phyloP scores from a whole-genome alignment of 2,888 invertebrate species.

The Parnassius apollo region DNA sequence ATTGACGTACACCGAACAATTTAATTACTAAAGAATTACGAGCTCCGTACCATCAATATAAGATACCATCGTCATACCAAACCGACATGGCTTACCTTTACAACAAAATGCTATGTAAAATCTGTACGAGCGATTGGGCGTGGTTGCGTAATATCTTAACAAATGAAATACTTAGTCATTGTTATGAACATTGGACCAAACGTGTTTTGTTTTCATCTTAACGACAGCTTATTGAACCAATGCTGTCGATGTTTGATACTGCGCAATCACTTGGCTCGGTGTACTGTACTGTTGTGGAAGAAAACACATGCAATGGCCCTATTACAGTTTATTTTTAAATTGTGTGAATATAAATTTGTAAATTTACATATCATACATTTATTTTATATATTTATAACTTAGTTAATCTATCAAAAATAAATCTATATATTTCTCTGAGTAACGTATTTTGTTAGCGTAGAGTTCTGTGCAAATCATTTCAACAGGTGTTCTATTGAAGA shows the following conservation, averaged over 20 bases:
- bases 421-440: no score
- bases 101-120: conserved; percentile 43
- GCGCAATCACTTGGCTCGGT: conserved; percentile 46
- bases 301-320: background rate
- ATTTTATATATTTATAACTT: background rate
- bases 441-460: no score
- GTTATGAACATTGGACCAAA: conserved; percentile 30
- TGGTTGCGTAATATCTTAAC: conserved; percentile 37
- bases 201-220: conserved; percentile 41
- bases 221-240: conserved; percentile 30
- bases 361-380: background rate
- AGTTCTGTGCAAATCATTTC: no score
- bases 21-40: conserved; percentile 74
- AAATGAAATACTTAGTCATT: conserved; percentile 36
- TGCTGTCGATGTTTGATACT: conserved; percentile 51
- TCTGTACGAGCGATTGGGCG: conserved; percentile 43
- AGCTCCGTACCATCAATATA: conserved; percentile 52
- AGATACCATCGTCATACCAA: conserved; percentile 45
- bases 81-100: conserved; percentile 17
- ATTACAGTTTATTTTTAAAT: background rate
- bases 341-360: background rate
- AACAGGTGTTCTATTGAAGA: no score
- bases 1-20: conserved; percentile 68
- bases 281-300: background rate
- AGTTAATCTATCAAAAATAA: background rate